Evolutionary conservation across 2,797 vertebrate genomes (phyloP), one percentile per base, ranked within the genome.

Genomic region (Cetoscarus ocellatus): DNA sequence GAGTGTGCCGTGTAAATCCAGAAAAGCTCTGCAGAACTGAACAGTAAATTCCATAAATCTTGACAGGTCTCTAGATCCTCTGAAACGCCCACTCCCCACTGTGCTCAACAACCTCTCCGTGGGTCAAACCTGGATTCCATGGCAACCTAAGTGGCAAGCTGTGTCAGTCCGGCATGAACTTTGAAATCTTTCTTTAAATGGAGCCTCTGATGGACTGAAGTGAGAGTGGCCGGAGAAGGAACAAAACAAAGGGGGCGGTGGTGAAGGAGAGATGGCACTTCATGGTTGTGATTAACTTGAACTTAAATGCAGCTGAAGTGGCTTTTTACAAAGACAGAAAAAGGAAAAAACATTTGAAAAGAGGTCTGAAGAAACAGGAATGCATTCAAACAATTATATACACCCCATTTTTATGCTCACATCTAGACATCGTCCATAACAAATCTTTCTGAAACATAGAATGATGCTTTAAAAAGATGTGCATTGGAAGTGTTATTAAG

Each of bases 41-140:
- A 62, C 39, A 64, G 65, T 56, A 53, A 68, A 50, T 73, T 80
- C 70, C 61, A 79, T 84, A 71, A 81, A 81, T 82, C 73, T 56
- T 79, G 67, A 75, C 63, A 72, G 60, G 57, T 44, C 67, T 85
- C 53, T 56, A 47, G 11, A 69, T 79, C 68, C 82, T 85, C 79
- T 86, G 58, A 71, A 77, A 83, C 86, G 82, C 90, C 80, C 80
- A 86, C 87, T 85, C 82, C 27, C 55, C 79, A 61, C 60, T 70
- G 66, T 73, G 85, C 67, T 83, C 78, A 82, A 90, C 84, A 87
- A 86, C 71, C 82, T 76, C 81, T 81, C 83, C 75, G 73, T 87
- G 79, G 64, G 66, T 80, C 85, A 73, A 27, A 92, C 90, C 86
- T 90, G 93, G 93, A 94, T 91, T 85, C 93, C 90, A 91, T 18